phyloP scores from a whole-genome alignment of 1,140 invertebrate species.

The Leucophenga varia region DNA sequence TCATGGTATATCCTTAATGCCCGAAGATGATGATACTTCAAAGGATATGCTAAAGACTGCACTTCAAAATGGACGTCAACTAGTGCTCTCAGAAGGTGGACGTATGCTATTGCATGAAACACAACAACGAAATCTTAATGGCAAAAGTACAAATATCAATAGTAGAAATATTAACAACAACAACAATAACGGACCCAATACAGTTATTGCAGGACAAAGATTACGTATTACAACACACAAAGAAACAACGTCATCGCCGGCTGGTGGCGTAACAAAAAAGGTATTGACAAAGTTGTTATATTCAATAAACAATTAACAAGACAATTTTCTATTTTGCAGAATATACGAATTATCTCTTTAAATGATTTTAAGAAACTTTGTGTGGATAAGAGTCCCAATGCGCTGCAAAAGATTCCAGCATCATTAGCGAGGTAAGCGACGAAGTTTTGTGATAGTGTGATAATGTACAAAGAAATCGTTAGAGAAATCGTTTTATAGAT shows the following conservation, averaged over 20 bases:
- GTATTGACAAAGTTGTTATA: background rate
- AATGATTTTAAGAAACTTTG: conserved; percentile 51
- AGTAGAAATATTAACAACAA: conserved; percentile 20
- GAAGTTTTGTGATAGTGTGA: too few relatives aligned
- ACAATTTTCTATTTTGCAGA: conserved; percentile 19
- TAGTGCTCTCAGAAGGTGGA: conserved; percentile 77
- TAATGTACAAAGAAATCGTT: too few relatives aligned
- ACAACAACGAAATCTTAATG: conserved; percentile 23
- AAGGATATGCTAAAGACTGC: conserved; percentile 66
- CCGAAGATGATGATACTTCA: conserved; percentile 69
- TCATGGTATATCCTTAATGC: conserved; percentile 79
- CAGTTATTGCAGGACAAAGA: conserved; percentile 24
- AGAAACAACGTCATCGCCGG: conserved; percentile 18
- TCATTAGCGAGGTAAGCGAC: conserved; percentile 33
- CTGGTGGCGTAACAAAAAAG: conserved; percentile 34
- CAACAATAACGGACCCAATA: conserved; percentile 8
- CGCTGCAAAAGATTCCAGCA: conserved; percentile 42
- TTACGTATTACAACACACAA: conserved; percentile 41
- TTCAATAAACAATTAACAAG: background rate
- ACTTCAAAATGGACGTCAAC: conserved; percentile 76
- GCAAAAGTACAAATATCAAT: conserved; percentile 21
- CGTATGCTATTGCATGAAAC: conserved; percentile 70
- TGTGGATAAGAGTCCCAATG: conserved; percentile 33
- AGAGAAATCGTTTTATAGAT: too few relatives aligned
- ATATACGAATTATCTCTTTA: conserved; percentile 50